A percentile compares a stretch with the other conserved stretches of the same genome.
phyloP scores from a whole-genome alignment of 2,888 invertebrate species.

The Cephalotes varians region DNA sequence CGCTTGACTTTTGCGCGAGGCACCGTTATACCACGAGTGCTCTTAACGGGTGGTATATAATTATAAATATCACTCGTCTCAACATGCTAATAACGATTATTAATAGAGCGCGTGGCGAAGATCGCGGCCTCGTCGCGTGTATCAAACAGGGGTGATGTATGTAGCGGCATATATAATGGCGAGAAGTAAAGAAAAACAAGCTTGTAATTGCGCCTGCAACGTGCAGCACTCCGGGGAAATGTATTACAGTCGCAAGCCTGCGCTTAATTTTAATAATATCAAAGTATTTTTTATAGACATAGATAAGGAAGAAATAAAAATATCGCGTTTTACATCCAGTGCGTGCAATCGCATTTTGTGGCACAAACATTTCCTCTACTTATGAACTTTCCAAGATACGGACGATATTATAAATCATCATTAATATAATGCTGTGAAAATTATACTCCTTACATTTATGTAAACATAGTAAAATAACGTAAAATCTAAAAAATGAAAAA shows the following conservation, averaged over 20 bases:
- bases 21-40: constrained; percentile 57
- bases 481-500: background rate
- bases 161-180: constrained; percentile 17
- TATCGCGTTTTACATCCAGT: background rate
- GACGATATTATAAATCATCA: background rate
- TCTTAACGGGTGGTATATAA: constrained; percentile 62
- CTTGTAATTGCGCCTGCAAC: constrained; percentile 44
- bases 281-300: constrained; percentile 25
- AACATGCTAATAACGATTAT: constrained; percentile 62
- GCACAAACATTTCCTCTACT: background rate
- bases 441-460: background rate
- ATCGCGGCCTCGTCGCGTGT: constrained; percentile 54
- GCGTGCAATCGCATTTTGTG: background rate
- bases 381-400: background rate
- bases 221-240: constrained; percentile 13
- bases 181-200: constrained; percentile 38
- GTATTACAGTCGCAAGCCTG: background rate
- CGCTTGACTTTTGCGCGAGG: constrained; percentile 45
- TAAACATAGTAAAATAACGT: background rate
- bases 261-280: constrained; percentile 41
- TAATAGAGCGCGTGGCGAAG: constrained; percentile 63
- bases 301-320: constrained; percentile 4
- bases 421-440: background rate
- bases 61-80: constrained; percentile 65
- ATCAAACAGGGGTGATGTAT: constrained; percentile 38